These are phyloP conservation scores for Psilopogon haemacephalus DNA, from an alignment of 2,113 vertebrate species.

Conservation along the genomic window DNA sequence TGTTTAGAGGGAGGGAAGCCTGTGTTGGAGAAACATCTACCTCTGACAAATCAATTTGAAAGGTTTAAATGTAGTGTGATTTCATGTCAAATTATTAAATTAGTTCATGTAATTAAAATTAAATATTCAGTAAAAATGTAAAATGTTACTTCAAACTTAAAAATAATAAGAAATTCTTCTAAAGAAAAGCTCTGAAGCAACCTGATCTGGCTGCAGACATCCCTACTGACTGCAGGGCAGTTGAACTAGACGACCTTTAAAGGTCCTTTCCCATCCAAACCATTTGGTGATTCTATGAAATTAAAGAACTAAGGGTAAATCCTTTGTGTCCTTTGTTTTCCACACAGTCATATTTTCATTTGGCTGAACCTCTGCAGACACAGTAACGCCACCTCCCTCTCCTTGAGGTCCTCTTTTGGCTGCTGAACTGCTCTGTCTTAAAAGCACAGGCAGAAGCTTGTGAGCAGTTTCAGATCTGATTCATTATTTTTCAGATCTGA, in stretches of 20 bases:
- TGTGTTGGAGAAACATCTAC: too few species aligned
- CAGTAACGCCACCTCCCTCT: background rate
- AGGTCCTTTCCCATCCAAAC: too few species aligned
- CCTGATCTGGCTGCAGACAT: too few species aligned
- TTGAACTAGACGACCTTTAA: too few species aligned
- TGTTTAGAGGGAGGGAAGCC: background rate
- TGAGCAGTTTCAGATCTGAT: background rate
- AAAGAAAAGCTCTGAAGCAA: background rate
- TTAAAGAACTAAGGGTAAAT: background rate
- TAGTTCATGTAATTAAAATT: background rate
- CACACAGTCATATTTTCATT: background rate
- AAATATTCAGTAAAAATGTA: background rate
- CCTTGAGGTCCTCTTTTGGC: too few species aligned
- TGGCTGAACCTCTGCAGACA: background rate
- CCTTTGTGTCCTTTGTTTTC: background rate
- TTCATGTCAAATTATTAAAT: background rate
- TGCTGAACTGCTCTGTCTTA: background rate
- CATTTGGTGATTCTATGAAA: too few species aligned
- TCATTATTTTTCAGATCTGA: too few species aligned
- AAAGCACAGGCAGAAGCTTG: background rate
- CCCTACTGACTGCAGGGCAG: too few species aligned
- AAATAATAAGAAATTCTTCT: background rate
- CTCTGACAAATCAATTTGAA: background rate
- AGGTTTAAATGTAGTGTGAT: background rate
- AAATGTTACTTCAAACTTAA: background rate